Evolutionary conservation across 2,888 invertebrate species (phyloP).

Genomic region (Ichneumoninae sp.): DNA sequence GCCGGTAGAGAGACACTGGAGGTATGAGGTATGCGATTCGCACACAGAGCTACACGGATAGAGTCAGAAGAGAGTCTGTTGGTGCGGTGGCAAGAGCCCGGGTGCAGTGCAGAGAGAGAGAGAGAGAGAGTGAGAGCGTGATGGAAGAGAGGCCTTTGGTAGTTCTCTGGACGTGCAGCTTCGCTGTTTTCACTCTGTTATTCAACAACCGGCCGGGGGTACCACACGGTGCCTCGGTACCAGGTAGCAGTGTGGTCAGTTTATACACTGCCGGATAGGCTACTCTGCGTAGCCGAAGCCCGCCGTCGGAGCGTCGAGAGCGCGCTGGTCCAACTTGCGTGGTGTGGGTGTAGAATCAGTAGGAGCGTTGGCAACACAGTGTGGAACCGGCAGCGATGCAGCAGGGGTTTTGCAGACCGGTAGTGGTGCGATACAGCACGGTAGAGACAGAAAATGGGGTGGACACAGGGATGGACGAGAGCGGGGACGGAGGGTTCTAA

Average conservation of each 20-base stretch:
- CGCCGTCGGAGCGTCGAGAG: conserved; percentile 44
- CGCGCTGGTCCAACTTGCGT: not conserved
- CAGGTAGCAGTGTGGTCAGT: conserved; percentile 77
- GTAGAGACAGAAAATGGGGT: conserved; percentile 1
- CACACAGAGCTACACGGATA: conserved; percentile 58
- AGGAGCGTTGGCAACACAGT: conserved; percentile 57
- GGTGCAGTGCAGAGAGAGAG: conserved; percentile 38
- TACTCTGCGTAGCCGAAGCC: conserved; percentile 54
- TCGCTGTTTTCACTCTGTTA: conserved; percentile 82
- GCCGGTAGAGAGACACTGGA: conserved; percentile 36
- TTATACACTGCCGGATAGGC: conserved; percentile 77
- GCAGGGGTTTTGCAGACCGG: conserved; percentile 10
- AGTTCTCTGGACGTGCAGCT: conserved; percentile 72
- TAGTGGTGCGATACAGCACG: not conserved
- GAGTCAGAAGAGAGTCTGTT: conserved; percentile 48
- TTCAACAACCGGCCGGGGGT: conserved; percentile 79
- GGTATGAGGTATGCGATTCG: conserved; percentile 59
- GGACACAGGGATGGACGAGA: conserved; percentile 7
- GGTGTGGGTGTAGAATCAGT: conserved; percentile 16
- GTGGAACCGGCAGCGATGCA: conserved; percentile 34
- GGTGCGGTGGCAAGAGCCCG: conserved; percentile 47
- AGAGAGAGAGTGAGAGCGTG: conserved; percentile 15
- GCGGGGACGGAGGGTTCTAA: conserved; percentile 13
- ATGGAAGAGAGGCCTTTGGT: conserved; percentile 75
- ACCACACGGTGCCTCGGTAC: conserved; percentile 68